Evolutionary conservation across 1,140 invertebrate species (phyloP), one percentile per base, ranked within the genome.

Genomic region (Drosophila leontia): DNA sequence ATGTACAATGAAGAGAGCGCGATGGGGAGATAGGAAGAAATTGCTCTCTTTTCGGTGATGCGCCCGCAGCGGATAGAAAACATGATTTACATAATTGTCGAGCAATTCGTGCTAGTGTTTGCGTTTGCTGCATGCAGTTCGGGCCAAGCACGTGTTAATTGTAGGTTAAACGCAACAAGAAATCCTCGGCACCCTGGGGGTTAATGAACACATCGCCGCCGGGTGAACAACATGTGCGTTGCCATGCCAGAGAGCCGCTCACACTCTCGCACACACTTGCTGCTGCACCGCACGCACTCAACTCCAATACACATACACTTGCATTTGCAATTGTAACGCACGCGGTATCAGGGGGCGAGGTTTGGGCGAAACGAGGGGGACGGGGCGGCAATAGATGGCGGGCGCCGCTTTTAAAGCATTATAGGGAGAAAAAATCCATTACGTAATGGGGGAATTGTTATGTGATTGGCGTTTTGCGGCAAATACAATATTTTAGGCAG

Each of bases 391-490:
- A 69, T 68, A 79, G 79, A 69, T 76, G 62, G 51, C 55, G 56
- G 64, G 67, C 47, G 84, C 84, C 77, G 77, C 79, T 82, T 86
- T 83, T 72, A 79, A 79, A 65, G 80, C 83, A 83, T 72, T 79
- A 65, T 87, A 87, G 83, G 75, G 75, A 60, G 75, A 88, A 87
- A 85, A 85, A 87, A 88, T 59, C 79, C 65, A 81, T 88, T 88
- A 88, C 84, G 84, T 88, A 88, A 88, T 82, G 77, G 70, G 74
- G 80, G 83, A 83, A 87, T 69, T 88, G 84, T 88, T 88, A 88
- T 88, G 84, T 88, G 84, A 90, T 88, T 74, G 62, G 48, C 57
- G 47, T 62, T 80, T 72, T 74, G 75, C 37, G 29, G 75, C 60
- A 44, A 72, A 65, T 44, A 35, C 37, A 64, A 85, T 81, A 69